Evolutionary conservation across 2,113 vertebrate species (phyloP).

Genomic region (Meles meles): DNA sequence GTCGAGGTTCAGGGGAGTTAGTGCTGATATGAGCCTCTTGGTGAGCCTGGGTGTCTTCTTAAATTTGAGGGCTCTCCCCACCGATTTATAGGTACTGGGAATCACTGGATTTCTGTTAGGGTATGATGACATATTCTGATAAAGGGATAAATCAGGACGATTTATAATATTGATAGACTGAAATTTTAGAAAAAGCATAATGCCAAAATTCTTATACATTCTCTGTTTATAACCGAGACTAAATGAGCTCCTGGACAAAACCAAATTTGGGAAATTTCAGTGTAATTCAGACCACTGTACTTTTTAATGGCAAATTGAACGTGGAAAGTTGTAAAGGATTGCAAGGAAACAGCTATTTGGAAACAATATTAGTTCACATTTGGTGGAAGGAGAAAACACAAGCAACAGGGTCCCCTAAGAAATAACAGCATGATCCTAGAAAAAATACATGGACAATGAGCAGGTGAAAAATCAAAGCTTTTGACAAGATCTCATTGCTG

Average conservation of each 20-base stretch:
- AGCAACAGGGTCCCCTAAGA: not conserved
- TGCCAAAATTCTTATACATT: not conserved
- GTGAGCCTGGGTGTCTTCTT: not conserved
- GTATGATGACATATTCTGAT: not conserved
- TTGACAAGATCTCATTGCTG: not conserved
- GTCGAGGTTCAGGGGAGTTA: not conserved
- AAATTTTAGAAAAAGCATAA: not conserved
- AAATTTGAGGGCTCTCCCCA: not conserved
- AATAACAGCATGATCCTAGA: not conserved
- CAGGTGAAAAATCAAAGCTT: not conserved
- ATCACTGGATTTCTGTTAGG: not conserved
- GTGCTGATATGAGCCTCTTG: not conserved
- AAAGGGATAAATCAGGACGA: not conserved
- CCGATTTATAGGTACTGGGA: not conserved
- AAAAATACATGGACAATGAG: not conserved
- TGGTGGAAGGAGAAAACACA: not conserved
- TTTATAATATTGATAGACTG: not conserved
- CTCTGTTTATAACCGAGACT: not conserved
- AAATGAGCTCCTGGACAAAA: not conserved
- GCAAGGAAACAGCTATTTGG: not conserved
- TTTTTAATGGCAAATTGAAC: not conserved
- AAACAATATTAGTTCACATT: not conserved
- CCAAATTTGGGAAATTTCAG: not conserved
- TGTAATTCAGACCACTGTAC: not conserved
- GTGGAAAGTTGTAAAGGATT: not conserved